Percentiles rank a stretch among this genome's conserved stretches.
phyloP scores from a whole-genome alignment of 2,113 vertebrate genomes.

The Psittacula cyanocephala region DNA sequence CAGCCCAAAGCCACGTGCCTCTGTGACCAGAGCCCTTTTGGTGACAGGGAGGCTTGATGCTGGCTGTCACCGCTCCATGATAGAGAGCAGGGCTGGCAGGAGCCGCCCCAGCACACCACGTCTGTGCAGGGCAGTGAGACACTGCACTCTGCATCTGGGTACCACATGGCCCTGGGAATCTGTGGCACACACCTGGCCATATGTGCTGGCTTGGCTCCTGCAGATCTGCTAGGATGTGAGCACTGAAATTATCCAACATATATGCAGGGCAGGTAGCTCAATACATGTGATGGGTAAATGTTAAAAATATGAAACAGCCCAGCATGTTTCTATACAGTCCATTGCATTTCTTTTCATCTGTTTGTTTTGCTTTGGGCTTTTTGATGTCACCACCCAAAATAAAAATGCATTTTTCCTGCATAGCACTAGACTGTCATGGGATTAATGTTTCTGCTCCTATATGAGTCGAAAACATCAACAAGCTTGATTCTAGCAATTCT shows the following conservation, averaged over 20 bases:
- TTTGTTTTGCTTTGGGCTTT: background rate
- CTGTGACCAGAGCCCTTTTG: background rate
- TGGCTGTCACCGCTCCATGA: accelerated
- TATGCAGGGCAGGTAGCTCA: background rate
- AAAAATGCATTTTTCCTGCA: background rate
- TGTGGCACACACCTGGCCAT: background rate
- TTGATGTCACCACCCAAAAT: background rate
- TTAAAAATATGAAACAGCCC: background rate
- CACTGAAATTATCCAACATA: background rate
- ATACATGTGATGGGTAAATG: background rate
- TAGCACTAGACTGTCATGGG: background rate
- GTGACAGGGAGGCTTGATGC: background rate
- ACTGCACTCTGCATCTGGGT: background rate
- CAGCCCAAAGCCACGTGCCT: background rate
- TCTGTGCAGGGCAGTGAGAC: background rate
- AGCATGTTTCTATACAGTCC: background rate
- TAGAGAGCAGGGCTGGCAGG: background rate
- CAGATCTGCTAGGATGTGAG: background rate
- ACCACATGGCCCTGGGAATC: background rate
- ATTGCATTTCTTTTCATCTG: background rate
- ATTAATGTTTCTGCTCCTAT: background rate
- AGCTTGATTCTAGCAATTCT: background rate
- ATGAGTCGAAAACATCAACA: background rate
- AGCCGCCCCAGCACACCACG: accelerated
- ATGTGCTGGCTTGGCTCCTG: background rate